These are phyloP conservation scores for Glossosoma conforme DNA, from an alignment of 1,140 invertebrate species.

Conservation along the genomic window DNA sequence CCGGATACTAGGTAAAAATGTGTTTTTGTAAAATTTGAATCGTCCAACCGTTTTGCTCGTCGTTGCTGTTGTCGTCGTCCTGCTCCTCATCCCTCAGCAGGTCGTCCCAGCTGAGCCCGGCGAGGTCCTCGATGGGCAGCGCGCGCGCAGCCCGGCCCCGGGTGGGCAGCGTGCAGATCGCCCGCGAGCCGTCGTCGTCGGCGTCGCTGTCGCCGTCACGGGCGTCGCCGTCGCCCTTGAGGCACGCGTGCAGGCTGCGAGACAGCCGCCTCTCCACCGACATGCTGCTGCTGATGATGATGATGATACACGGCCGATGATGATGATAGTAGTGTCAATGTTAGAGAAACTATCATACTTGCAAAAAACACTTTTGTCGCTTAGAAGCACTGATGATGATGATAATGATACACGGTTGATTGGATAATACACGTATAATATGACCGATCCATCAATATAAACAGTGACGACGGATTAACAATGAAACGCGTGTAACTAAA, in stretches of 20 bases:
- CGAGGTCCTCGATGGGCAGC: constrained; percentile 26
- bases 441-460: too few species aligned
- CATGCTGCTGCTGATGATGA: constrained; percentile 42
- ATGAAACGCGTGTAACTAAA: too few species aligned
- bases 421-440: background rate
- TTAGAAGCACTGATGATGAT: constrained; percentile 37
- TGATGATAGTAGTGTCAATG: too few species aligned
- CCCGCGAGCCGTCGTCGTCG: constrained; percentile 7
- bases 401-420: background rate
- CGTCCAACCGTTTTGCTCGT: too few species aligned
- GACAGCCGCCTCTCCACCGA: constrained; percentile 58
- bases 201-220: constrained; percentile 8
- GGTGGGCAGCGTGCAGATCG: too few species aligned
- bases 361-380: constrained; percentile 43
- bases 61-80: too few species aligned
- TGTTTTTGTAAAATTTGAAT: too few species aligned
- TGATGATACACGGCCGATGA: background rate
- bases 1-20: too few species aligned
- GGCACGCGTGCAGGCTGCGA: constrained; percentile 61
- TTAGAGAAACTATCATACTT: too few species aligned
- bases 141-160: background rate
- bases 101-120: constrained; percentile 21
- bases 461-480: too few species aligned
- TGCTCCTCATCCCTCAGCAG: constrained; percentile 22
- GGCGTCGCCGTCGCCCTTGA: constrained; percentile 57